A percentile compares a stretch with the other conserved stretches of the same genome.
Evolutionary conservation across 2,797 vertebrate species (phyloP).

Genomic region (Diplodus puntazzo): DNA sequence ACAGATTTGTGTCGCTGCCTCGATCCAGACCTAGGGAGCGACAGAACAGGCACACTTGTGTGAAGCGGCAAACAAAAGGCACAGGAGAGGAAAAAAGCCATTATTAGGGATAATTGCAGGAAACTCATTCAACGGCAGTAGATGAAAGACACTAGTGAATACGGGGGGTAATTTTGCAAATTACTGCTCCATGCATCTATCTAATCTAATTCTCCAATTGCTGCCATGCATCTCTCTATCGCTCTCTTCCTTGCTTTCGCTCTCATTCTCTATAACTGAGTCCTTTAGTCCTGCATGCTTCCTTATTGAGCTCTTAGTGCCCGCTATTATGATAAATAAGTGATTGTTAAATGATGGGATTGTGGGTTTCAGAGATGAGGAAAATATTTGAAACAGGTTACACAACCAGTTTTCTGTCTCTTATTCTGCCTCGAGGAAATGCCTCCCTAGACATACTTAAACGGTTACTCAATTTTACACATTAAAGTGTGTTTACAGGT

Average conservation of each 20-base stretch:
- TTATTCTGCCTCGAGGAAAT: background rate
- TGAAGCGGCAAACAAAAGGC: slow-evolving; percentile 83
- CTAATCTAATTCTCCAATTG: slow-evolving; percentile 91
- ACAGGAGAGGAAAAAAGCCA: slow-evolving; percentile 86
- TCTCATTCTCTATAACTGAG: slow-evolving; percentile 48
- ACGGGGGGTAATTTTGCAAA: slow-evolving; percentile 91
- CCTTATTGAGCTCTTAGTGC: slow-evolving; percentile 37
- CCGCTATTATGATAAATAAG: slow-evolving; percentile 32
- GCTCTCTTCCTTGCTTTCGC: slow-evolving; percentile 43
- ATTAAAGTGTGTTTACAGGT: no score
- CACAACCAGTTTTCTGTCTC: background rate
- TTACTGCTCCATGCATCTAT: slow-evolving; percentile 89
- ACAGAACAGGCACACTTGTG: slow-evolving; percentile 82
- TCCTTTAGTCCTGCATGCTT: slow-evolving; percentile 41
- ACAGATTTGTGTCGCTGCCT: slow-evolving; percentile 94
- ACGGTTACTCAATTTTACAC: no score
- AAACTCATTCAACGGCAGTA: slow-evolving; percentile 91
- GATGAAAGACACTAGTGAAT: slow-evolving; percentile 93
- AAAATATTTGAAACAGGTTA: slow-evolving; percentile 19
- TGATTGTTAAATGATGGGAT: slow-evolving; percentile 24
- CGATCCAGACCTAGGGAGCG: slow-evolving; percentile 93
- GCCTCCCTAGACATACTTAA: background rate
- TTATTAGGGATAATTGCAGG: slow-evolving; percentile 94
- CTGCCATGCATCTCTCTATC: slow-evolving; percentile 68
- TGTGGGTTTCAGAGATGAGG: slow-evolving; percentile 1